Base-by-base conservation (phyloP, 1,140 invertebrate genomes). In the Drosophila carrolli region DNA sequence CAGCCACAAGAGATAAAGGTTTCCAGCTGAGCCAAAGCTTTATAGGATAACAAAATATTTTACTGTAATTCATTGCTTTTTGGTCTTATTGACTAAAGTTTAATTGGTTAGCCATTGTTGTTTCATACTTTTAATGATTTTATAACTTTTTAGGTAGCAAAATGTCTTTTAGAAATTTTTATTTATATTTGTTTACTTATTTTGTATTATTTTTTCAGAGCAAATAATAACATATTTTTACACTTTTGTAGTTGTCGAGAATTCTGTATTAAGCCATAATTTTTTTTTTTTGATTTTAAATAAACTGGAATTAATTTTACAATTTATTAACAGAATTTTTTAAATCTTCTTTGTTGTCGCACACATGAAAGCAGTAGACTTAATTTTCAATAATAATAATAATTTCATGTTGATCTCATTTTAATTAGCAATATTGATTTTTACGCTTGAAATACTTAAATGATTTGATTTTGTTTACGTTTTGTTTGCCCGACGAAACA, bases 401-500 rank as follows among this genome's bases (percentile, higher is more conserved):
- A 2, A 32, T 8, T 32, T 32, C 8, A 32, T 32, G 1, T 32
- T 32, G 6, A 32, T 7, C 29, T 8, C 6, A 8, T 7, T 32
- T 32, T 8, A 32, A 32, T 32, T 8, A 32, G 29, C 1, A 14
- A n/a, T 14, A 48, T 9, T 1, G 47, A 29, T n/a, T 48, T 32
- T 9, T 19, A 19, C 13, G 10, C 14, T 37, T 13, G 0, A 58
- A 59, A 14, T 19, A 38, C 14, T 55, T 9, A 8, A 63, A 67
- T 14, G 9, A 43, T 32, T 29, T 43, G 7, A 35, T 23, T 63
- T 48, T 16, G 23, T 57, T 10, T 44, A 41, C 11, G 2, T 47
- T 48, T 23, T 10, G 13, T 63, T 59, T 62, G 51, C n/a, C 23
- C 29, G 32, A 46, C 35, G 56, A 56, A 70, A 56, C 50, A 67